Evolutionary conservation across 2,113 vertebrate genomes (phyloP), one percentile per base, ranked within the genome.

Genomic region (Miniopterus natalensis): DNA sequence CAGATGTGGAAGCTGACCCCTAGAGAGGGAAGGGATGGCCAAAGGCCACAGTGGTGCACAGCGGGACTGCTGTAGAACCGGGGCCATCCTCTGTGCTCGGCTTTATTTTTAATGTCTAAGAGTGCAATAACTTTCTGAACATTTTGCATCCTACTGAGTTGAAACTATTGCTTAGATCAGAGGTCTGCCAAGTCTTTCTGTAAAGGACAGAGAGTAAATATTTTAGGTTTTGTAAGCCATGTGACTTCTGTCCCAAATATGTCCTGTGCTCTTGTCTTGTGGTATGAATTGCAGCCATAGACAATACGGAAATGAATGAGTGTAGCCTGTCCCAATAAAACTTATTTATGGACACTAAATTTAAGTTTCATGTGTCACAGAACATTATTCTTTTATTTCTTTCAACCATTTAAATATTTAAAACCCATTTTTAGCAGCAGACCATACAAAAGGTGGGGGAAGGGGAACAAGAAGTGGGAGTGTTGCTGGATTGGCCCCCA

Each of bases 101-200:
- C 29, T 85, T 77, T 74, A 25, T 80, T 84, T 92, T 65, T 91
- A n/a, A 68, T 63, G 40, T 81, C 66, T 68, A 45, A 80, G 31
- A 51, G 27, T 6, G 40, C 31, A 78, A 6, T 47, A 21, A 12
- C 45, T 42, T 84, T 79, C 13, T 91, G 68, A 92, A 83, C 14
- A 77, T 78, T 49, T 86, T 49, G 83, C 20, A 6, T 59, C 40
- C 45, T 88, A 13, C 42, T 61, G 40, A 59, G 31, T 80, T 59
- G 66, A 66, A 80, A 61, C 59, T 74, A 21, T 68, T 66, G 4
- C 57, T 12, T n/a, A 40, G 18, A 42, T 75, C 40, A 31, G 57
- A 49, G 23, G 31, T 90, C 36, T 86, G 66, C n/a, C 65, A 27
- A n/a, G 8, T 42, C 47, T 84, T 84, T 23, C 59, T 27, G 8